Base-by-base conservation (phyloP, 2,113 vertebrate genomes). In the Python bivittatus region DNA sequence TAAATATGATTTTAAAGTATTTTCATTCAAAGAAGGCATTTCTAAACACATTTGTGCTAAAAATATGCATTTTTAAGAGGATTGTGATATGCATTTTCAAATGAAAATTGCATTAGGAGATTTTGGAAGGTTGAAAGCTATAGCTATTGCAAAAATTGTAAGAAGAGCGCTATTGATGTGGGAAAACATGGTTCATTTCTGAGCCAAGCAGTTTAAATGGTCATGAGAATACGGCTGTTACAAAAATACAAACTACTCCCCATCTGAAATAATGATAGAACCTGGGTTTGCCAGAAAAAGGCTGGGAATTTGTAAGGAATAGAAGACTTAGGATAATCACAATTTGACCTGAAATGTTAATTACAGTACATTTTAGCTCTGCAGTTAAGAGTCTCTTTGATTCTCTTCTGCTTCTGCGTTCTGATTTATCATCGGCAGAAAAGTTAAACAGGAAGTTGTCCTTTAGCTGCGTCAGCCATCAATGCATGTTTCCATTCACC, bases 401-500 rank as follows among this genome's bases (percentile, higher is more conserved):
- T 22, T 6, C 5, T 57, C 8, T 38, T 12, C 22, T 88, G 44
- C 20, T 7, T 20, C 20, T 84, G 23, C 84, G 1, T 29, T 64
- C 8, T 54, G 33, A 38, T 33, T 23, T 94, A 84, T 3, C 10
- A 52, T 61, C 64, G 7, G 9, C 52, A 48, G 86, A 93, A 10
- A 11, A 53, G 0, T 33, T 79, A 60, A 12, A 56, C 0, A 0
- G 38, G 27, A 10, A 64, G 88, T 95, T 93, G 72, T 89, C 52
- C 20, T 68, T 27, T 27, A 83, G 9, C 79, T 15, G 29, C 11
- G 38, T 56, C 48, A 84, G n/a, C 25, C 11, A 44, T 52, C 54
- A 72, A 58, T 23, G 89, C n/a, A 0, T 6, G 53, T 93, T 95
- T 48, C 13, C 4, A 52, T 53, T 72, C 33, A 93, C 68, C 91